A percentile compares a stretch with the other conserved stretches of the same genome.
Conservation (phyloP, 37 sponge, comb jelly and placozoan species). For the Spongilla lacustris region DNA sequence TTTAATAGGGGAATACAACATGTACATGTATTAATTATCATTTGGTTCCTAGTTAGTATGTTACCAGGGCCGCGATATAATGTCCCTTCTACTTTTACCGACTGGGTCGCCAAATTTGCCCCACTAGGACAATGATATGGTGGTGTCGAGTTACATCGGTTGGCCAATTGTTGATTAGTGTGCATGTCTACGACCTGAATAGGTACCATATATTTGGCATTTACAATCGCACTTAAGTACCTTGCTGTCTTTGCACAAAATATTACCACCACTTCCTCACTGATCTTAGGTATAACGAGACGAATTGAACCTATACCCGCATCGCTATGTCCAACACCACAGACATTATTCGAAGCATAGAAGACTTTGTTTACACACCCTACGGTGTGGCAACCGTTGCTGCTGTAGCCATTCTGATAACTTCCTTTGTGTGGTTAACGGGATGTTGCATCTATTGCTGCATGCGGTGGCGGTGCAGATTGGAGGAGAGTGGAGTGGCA, state of each 20-base stretch:
- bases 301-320: too few relatives aligned
- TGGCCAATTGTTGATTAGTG: neutral
- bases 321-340: neutral
- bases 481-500: constrained; percentile 27
- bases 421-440: constrained; percentile 48
- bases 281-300: neutral
- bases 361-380: constrained; percentile 71
- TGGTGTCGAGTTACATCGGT: neutral
- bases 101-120: neutral
- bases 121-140: neutral
- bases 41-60: too few relatives aligned
- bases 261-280: neutral
- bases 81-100: too few relatives aligned
- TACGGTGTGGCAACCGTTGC: constrained; percentile 55
- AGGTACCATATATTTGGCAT: neutral
- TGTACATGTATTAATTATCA: too few relatives aligned
- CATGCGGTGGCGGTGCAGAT: constrained; percentile 8
- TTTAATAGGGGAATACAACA: too few relatives aligned
- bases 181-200: neutral
- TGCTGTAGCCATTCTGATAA: constrained; percentile 28
- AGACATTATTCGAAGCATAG: neutral
- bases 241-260: neutral
- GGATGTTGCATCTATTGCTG: constrained; percentile 61
- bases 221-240: too few relatives aligned
- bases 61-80: too few relatives aligned